A percentile compares a stretch with the other conserved stretches of the same genome.
Evolutionary conservation across 2,113 vertebrate species (phyloP).

Genomic region (Ahaetulla prasina): DNA sequence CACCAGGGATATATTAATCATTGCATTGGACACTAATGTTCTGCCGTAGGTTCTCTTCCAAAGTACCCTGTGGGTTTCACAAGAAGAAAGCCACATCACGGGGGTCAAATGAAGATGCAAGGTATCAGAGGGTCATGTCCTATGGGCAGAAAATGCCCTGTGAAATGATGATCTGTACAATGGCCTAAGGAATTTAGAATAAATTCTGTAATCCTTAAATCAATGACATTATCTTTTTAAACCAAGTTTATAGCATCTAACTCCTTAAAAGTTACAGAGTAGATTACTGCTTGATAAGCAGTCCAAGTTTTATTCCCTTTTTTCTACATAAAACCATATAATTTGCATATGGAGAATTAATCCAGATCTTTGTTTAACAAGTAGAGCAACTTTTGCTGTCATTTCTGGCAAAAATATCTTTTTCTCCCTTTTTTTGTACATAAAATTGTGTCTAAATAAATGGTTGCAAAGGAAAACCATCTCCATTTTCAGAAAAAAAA

Average conservation of each 20-base stretch:
- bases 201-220: background rate
- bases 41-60: constrained; percentile 15
- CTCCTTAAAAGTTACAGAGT: background rate
- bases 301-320: background rate
- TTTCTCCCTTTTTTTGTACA: background rate
- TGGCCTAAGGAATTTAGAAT: background rate
- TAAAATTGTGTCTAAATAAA: background rate
- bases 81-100: constrained; percentile 5
- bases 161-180: background rate
- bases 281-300: background rate
- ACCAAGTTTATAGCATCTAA: background rate
- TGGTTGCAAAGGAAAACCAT: background rate
- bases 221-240: background rate
- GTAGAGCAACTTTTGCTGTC: background rate
- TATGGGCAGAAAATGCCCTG: background rate
- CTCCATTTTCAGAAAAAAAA: background rate
- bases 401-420: background rate
- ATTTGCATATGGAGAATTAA: background rate
- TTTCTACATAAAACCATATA: background rate
- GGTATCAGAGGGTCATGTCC: constrained; percentile 8
- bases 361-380: background rate
- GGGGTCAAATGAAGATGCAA: constrained; percentile 38
- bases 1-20: constrained; percentile 22
- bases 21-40: constrained; percentile 31
- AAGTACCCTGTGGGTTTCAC: constrained; percentile 14